These are phyloP conservation scores for Agrochola litura DNA, from an alignment of 2,888 invertebrate genomes.

Conservation along the genomic window DNA sequence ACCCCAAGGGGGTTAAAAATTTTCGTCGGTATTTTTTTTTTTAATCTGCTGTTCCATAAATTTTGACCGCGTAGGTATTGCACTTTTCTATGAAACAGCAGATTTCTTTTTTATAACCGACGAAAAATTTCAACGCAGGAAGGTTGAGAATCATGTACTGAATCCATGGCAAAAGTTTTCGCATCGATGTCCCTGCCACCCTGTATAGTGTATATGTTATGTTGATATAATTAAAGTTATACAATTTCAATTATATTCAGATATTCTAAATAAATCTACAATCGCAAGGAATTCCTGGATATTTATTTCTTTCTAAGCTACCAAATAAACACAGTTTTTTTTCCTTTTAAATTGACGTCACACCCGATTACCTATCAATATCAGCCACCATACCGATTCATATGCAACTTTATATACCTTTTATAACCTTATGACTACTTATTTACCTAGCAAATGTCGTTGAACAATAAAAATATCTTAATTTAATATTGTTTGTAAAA, in stretches of 20 bases:
- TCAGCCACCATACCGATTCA: not conserved
- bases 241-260: not conserved
- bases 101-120: too few relatives aligned
- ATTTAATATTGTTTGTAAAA: conserved; percentile 78
- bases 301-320: not conserved
- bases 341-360: not conserved
- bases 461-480: conserved; percentile 72
- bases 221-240: too few relatives aligned
- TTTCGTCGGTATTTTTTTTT: too few relatives aligned
- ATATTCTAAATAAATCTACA: not conserved
- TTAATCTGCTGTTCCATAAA: too few relatives aligned
- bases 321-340: not conserved
- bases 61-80: too few relatives aligned
- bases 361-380: not conserved
- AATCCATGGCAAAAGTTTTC: too few relatives aligned
- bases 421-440: conserved; percentile 26
- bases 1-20: too few relatives aligned
- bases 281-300: not conserved
- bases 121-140: too few relatives aligned
- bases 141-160: too few relatives aligned
- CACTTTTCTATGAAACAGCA: too few relatives aligned
- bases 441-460: conserved; percentile 75
- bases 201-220: too few relatives aligned
- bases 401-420: conserved; percentile 1
- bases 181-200: too few relatives aligned